phyloP scores from a whole-genome alignment of 1,140 invertebrate species.

The Hypothenemus hampei region DNA sequence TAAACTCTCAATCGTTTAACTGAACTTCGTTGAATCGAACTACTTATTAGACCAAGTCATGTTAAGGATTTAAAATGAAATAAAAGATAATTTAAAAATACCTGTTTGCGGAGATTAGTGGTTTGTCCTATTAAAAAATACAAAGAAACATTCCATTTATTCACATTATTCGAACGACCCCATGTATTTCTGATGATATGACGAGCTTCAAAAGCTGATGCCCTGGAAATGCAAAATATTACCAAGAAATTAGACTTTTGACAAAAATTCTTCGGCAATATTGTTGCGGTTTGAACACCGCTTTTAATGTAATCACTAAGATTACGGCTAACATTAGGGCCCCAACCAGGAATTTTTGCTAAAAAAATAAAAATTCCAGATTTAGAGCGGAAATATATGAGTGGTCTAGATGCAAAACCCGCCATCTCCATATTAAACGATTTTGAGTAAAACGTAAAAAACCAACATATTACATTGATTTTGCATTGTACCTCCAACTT shows the following conservation, averaged over 20 bases:
- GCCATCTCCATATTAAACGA: too few species aligned
- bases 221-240: conserved; percentile 68
- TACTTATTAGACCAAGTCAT: too few species aligned
- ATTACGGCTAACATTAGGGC: conserved; percentile 64
- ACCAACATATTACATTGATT: too few species aligned
- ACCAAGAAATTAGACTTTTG: conserved; percentile 55
- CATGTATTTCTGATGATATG: conserved; percentile 75
- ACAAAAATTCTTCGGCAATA: conserved; percentile 59
- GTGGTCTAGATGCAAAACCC: too few species aligned
- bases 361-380: too few species aligned
- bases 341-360: conserved; percentile 60
- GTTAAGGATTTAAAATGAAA: too few species aligned
- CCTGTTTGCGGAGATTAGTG: conserved; percentile 52
- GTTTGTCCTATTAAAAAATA: conserved; percentile 56
- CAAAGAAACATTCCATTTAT: conserved; percentile 44
- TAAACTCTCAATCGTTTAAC: too few species aligned
- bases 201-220: conserved; percentile 60
- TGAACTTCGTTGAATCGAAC: too few species aligned
- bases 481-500: too few species aligned
- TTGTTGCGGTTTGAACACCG: conserved; percentile 61
- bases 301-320: conserved; percentile 64
- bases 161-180: conserved; percentile 62
- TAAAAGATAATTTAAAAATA: too few species aligned
- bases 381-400: too few species aligned
- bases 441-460: too few species aligned